Conservation (phyloP, 2,888 invertebrate genomes). For the Caenorhabditis zanzibari region DNA sequence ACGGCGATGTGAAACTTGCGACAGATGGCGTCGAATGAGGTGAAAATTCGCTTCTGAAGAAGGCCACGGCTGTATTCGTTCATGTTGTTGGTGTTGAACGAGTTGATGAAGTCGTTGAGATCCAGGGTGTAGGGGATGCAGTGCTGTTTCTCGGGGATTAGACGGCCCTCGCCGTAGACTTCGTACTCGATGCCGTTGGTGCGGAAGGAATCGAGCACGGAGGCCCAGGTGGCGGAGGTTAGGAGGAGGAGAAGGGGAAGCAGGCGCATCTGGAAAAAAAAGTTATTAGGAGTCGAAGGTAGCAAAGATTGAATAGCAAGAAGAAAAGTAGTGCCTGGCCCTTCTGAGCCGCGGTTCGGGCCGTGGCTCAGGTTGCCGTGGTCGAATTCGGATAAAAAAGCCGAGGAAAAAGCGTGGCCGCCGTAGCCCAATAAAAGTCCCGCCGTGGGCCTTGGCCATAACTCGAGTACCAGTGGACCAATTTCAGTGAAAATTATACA, state of each 20-base stretch:
- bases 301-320: background rate
- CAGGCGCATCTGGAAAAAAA: slow-evolving; percentile 45
- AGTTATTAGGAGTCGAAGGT: background rate
- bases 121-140: slow-evolving; percentile 69
- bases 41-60: slow-evolving; percentile 64
- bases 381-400: no score
- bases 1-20: slow-evolving; percentile 61
- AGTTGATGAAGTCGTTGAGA: slow-evolving; percentile 65
- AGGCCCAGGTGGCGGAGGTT: slow-evolving; percentile 1
- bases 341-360: no score
- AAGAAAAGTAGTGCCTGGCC: no score
- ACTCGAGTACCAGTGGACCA: no score
- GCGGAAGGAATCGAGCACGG: slow-evolving; percentile 68
- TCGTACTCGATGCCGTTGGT: slow-evolving; percentile 71
- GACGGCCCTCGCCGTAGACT: slow-evolving; percentile 70
- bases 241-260: slow-evolving; percentile 4
- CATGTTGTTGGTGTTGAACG: slow-evolving; percentile 68
- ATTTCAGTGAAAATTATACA: no score
- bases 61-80: slow-evolving; percentile 67
- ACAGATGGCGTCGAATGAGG: slow-evolving; percentile 69
- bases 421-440: no score
- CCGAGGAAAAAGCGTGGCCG: no score
- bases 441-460: no score
- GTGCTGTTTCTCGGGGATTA: slow-evolving; percentile 66
- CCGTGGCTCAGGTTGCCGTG: no score